phyloP scores from a whole-genome alignment of 2,797 vertebrate genomes.

The Centropyge bicolor region DNA sequence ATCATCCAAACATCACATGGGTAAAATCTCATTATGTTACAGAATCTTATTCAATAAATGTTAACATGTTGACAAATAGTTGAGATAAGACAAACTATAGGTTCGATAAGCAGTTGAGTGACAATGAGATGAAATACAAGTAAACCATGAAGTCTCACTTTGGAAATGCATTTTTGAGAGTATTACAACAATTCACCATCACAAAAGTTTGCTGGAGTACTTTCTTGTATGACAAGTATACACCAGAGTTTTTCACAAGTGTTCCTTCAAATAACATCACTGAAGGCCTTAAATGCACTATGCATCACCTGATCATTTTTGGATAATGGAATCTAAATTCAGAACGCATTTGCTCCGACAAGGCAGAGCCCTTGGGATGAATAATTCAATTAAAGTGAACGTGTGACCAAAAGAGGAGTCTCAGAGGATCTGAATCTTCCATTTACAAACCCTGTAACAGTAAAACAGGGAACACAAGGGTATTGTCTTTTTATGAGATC shows the following conservation, averaged over 20 bases:
- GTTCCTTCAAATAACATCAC: constrained; percentile 7
- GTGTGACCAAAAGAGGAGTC: constrained; percentile 13
- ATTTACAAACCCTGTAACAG: constrained; percentile 5
- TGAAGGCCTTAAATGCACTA: background rate
- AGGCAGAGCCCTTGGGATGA: constrained; percentile 27
- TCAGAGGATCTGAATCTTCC: constrained; percentile 28
- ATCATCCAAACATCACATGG: background rate
- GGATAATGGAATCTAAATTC: constrained; percentile 54
- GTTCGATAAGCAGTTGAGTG: background rate
- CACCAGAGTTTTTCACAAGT: background rate
- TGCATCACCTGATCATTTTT: too few species aligned
- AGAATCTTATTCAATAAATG: background rate
- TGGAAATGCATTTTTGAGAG: background rate
- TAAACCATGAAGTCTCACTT: background rate
- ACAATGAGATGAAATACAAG: background rate
- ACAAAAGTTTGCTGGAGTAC: background rate
- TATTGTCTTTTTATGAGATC: constrained; percentile 7
- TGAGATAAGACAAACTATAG: background rate
- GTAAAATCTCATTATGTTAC: background rate
- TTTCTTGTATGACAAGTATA: background rate
- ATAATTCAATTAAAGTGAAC: constrained; percentile 50
- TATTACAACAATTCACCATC: background rate
- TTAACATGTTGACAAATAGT: background rate
- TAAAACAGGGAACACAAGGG: background rate
- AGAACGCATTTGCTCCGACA: constrained; percentile 35